These are phyloP conservation scores for Dryas iulia DNA, from an alignment of 1,140 invertebrate genomes.

Conservation along the genomic window DNA sequence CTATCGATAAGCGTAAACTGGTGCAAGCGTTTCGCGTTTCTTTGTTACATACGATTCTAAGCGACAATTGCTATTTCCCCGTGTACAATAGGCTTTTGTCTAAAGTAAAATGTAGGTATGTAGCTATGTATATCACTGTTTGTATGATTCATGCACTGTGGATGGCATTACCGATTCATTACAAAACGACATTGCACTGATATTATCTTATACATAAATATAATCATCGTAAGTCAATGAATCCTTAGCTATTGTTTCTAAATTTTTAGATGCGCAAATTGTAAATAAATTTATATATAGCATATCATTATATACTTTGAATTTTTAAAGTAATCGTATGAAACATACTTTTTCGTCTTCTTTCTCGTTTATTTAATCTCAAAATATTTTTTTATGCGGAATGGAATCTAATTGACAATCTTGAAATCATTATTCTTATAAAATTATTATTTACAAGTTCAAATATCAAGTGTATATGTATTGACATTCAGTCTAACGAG, in stretches of 20 bases:
- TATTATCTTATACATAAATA: conserved; percentile 19
- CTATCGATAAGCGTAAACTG: conserved; percentile 49
- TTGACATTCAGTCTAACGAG: no score
- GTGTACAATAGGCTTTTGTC: conserved; percentile 64
- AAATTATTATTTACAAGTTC: no score
- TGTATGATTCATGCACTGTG: conserved; percentile 23
- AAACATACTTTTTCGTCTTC: no score
- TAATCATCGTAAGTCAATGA: background rate
- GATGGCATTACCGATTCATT: conserved; percentile 30
- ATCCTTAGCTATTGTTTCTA: background rate
- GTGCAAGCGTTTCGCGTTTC: conserved; percentile 52
- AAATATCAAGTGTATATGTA: no score
- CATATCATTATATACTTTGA: no score
- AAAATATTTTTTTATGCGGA: no score
- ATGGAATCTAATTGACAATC: no score
- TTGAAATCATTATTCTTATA: no score
- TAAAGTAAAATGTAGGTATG: conserved; percentile 41
- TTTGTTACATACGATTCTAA: conserved; percentile 52
- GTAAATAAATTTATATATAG: background rate
- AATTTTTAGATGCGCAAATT: background rate
- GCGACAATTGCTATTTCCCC: conserved; percentile 39
- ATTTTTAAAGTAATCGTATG: no score
- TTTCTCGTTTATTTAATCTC: no score
- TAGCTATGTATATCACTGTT: background rate
- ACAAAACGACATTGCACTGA: conserved; percentile 22